These are phyloP conservation scores for Phylloscopus trochilus DNA, from an alignment of 2,113 vertebrate genomes.

Conservation along the genomic window DNA sequence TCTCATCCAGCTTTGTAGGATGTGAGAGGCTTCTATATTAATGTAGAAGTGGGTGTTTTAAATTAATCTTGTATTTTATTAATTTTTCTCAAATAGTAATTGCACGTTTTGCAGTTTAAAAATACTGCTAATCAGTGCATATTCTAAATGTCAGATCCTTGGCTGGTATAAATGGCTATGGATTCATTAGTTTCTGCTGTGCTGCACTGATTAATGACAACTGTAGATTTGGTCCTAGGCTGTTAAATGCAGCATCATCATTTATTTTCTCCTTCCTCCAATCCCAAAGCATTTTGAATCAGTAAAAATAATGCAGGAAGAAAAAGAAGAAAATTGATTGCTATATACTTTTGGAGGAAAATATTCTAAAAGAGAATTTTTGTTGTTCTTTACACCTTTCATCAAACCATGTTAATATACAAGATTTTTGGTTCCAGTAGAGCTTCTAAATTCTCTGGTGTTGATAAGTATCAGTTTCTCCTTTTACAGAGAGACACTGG, in stretches of 20 bases:
- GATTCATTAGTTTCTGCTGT: conserved; percentile 31
- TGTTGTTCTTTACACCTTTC: not conserved
- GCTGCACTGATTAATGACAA: not conserved
- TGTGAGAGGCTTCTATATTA: not conserved
- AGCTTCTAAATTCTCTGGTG: not conserved
- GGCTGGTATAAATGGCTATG: not conserved
- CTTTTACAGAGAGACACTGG: not conserved
- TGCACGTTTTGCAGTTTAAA: conserved; percentile 19
- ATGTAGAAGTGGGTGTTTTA: not conserved
- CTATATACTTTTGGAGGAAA: not conserved
- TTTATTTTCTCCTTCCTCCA: not conserved
- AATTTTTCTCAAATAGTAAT: not conserved
- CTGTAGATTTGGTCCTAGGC: not conserved
- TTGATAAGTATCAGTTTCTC: not conserved
- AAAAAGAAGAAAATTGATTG: not conserved
- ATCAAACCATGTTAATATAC: not conserved
- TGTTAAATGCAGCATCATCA: not conserved
- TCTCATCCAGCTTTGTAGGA: not conserved
- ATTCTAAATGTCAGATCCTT: conserved; percentile 16
- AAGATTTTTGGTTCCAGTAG: not conserved
- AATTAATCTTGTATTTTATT: conserved; percentile 5
- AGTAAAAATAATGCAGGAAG: not conserved
- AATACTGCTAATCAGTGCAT: conserved; percentile 9
- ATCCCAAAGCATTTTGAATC: not conserved
- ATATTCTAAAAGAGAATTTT: not conserved